A percentile compares a stretch with the other conserved stretches of the same genome.
Evolutionary conservation across 2,113 vertebrate species (phyloP).

Genomic region (Halcyon malimbica): DNA sequence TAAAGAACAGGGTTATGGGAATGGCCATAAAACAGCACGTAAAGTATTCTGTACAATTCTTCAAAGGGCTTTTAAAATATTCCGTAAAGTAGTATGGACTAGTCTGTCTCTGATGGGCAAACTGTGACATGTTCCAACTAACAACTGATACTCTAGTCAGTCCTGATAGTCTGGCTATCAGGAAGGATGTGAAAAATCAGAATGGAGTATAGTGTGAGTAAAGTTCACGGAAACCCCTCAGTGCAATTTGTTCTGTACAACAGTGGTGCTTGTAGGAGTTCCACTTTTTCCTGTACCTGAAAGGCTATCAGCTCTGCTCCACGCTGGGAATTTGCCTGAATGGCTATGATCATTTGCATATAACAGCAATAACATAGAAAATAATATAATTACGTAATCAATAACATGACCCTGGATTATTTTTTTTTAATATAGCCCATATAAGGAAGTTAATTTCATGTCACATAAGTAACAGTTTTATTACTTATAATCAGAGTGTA

Average conservation of each 20-base stretch:
- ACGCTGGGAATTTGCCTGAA: too few species aligned
- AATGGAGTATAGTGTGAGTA: not conserved
- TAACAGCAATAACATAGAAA: not conserved
- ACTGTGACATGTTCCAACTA: fast-evolving
- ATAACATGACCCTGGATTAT: not conserved
- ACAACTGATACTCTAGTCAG: not conserved
- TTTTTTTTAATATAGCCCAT: not conserved
- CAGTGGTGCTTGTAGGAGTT: too few species aligned
- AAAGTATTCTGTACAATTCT: too few species aligned
- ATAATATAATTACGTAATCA: not conserved
- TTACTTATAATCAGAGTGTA: not conserved
- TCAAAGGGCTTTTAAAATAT: too few species aligned
- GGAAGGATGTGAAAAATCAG: not conserved
- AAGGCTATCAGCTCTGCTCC: too few species aligned
- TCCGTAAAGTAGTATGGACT: not conserved
- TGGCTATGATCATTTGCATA: not conserved
- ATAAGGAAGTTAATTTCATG: not conserved
- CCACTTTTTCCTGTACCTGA: too few species aligned
- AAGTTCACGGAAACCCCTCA: too few species aligned
- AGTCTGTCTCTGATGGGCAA: not conserved
- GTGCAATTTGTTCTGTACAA: too few species aligned
- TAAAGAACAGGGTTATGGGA: not conserved
- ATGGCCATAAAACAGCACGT: not conserved
- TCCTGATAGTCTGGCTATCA: not conserved
- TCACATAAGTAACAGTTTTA: not conserved